Base-by-base conservation (phyloP, 2,888 invertebrate species). In the Agrotis ipsilon region DNA sequence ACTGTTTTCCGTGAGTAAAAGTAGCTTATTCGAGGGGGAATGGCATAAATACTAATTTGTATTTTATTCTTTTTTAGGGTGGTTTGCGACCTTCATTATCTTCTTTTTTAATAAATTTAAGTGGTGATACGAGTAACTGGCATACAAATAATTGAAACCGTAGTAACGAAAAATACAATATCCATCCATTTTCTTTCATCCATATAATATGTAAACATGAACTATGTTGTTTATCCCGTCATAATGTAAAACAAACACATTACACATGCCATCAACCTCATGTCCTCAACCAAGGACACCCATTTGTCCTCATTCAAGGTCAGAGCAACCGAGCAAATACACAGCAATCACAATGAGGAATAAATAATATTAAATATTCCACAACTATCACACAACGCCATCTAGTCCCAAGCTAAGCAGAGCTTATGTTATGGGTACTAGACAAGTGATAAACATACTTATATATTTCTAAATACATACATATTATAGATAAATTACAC, bases 301-400 rank as follows among this genome's bases (percentile, higher is more conserved):
- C 45, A 39, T 1, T 27, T 61, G 46, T 61, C 59, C 60, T 52
- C 13, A 32, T 54, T 46, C 32, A 71, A 78, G 66, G 71, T 54
- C 77, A 62, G 14, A 48, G n/a, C 55, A 55, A n/a, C 55, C 13
- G 2, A 9, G 21, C 48, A 48, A 62, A 68, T 62, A 46, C 65
- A 45, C 39, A 6, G 19, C 61, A 55, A 61, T 54, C n/a, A 60
- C 19, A 64, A n/a, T n/a, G n/a, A n/a, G n/a, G n/a, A n/a, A n/a
- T n/a, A n/a, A n/a, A n/a, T n/a, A n/a, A n/a, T n/a, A n/a, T n/a
- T n/a, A n/a, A n/a, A n/a, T n/a, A n/a, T n/a, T n/a, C n/a, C n/a
- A n/a, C n/a, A n/a, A n/a, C n/a, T n/a, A n/a, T n/a, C n/a, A n/a
- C n/a, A n/a, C n/a, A n/a, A n/a, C n/a, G n/a, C n/a, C n/a, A n/a